A percentile compares a stretch with the other conserved stretches of the same genome.
These are phyloP conservation scores for Sialis fuliginosa DNA, from an alignment of 2,888 invertebrate genomes.

Conservation along the genomic window DNA sequence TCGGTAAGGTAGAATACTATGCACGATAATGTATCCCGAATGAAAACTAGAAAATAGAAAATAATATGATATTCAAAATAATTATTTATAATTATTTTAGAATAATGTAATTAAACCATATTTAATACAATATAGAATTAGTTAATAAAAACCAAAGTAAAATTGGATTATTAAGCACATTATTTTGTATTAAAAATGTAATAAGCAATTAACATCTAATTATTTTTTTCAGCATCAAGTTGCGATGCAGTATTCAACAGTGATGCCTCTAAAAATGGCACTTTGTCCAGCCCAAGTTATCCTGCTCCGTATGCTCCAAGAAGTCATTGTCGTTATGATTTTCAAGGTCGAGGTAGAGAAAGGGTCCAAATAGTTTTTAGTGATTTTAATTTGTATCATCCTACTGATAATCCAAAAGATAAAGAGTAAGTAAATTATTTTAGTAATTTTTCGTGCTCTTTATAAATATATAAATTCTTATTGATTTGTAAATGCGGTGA, in stretches of 20 bases:
- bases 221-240: constrained; percentile 41
- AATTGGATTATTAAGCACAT: background rate
- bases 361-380: constrained; percentile 70
- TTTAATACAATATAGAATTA: too few relatives aligned
- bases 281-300: constrained; percentile 69
- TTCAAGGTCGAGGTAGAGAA: constrained; percentile 72
- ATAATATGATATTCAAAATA: too few relatives aligned
- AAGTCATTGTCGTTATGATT: constrained; percentile 76
- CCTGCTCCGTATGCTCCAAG: constrained; percentile 66
- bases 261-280: constrained; percentile 63
- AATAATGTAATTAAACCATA: too few relatives aligned
- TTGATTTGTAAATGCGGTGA: too few relatives aligned
- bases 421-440: constrained; percentile 24
- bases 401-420: constrained; percentile 41
- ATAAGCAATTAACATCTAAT: background rate
- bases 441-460: constrained; percentile 3
- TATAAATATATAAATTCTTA: background rate
- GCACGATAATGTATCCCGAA: too few relatives aligned
- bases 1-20: too few relatives aligned
- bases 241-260: constrained; percentile 66
- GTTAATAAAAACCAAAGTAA: too few relatives aligned
- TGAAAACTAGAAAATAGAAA: too few relatives aligned
- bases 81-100: too few relatives aligned
- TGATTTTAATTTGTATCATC: constrained; percentile 63
- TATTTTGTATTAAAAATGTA: background rate